phyloP scores from a whole-genome alignment of 2,797 vertebrate species.

The Enteromius paludinosus region DNA sequence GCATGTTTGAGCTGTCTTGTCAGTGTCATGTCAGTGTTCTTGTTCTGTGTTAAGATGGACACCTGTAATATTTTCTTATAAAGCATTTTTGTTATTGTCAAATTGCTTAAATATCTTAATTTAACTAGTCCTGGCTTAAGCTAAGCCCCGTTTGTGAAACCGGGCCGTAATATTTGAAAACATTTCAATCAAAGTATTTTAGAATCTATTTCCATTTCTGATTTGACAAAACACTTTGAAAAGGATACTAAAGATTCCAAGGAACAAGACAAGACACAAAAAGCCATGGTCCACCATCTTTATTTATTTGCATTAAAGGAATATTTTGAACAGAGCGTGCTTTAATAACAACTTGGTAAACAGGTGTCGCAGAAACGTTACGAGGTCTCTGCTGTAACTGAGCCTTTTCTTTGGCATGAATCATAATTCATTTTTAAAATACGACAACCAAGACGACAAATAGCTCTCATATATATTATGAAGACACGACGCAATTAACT shows the following conservation, averaged over 20 bases:
- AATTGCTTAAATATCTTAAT: too few species aligned
- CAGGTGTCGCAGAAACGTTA: constrained; percentile 42
- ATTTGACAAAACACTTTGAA: not conserved
- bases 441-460: constrained; percentile 39
- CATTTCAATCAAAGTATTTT: not conserved
- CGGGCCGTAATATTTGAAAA: not conserved
- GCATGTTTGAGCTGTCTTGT: too few species aligned
- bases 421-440: constrained; percentile 23
- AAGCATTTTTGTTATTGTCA: too few species aligned
- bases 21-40: too few species aligned
- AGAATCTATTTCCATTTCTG: not conserved
- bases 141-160: too few species aligned
- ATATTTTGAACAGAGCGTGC: constrained; percentile 35
- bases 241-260: not conserved
- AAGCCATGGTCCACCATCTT: constrained; percentile 33
- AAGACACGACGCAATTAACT: constrained; percentile 29
- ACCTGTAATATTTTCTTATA: too few species aligned
- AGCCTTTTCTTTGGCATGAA: constrained; percentile 51
- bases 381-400: constrained; percentile 20
- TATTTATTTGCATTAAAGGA: constrained; percentile 48
- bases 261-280: not conserved
- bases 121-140: too few species aligned
- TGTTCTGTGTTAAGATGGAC: too few species aligned
- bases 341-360: constrained; percentile 49
- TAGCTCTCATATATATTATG: constrained; percentile 53